phyloP scores from a whole-genome alignment of 2,113 vertebrate species.

The Spermophilus dauricus region DNA sequence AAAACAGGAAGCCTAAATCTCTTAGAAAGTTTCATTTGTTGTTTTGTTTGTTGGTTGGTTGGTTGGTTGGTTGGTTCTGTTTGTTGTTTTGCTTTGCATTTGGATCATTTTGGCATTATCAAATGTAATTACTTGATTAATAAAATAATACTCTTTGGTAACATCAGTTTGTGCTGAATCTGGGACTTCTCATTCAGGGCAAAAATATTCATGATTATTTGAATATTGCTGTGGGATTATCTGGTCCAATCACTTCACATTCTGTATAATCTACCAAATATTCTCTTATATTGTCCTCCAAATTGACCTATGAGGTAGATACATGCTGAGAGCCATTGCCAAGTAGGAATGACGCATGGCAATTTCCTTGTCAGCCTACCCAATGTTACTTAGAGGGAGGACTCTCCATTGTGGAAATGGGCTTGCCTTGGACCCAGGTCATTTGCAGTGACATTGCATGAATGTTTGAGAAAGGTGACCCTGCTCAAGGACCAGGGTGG shows the following conservation, averaged over 20 bases:
- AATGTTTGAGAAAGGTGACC: too few species aligned
- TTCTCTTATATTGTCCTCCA: conserved; percentile 14
- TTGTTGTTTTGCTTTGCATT: conserved; percentile 16
- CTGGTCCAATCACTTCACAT: neutral
- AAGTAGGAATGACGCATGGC: too few species aligned
- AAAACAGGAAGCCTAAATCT: neutral
- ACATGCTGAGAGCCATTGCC: too few species aligned
- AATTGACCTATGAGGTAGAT: neutral
- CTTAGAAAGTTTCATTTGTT: neutral
- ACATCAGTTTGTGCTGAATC: neutral
- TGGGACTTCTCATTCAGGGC: neutral
- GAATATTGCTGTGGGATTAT: neutral
- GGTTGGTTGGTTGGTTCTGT: neutral
- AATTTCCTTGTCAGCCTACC: too few species aligned
- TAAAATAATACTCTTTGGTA: conserved; percentile 10
- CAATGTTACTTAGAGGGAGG: too few species aligned
- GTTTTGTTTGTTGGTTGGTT: neutral
- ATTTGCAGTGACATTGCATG: too few species aligned
- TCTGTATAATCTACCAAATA: neutral
- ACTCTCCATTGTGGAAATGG: too few species aligned
- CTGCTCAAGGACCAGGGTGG: too few species aligned
- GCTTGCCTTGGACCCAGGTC: too few species aligned
- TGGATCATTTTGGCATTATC: conserved; percentile 3
- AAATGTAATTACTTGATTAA: neutral
- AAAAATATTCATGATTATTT: neutral